These are phyloP conservation scores for Erebia aethiops DNA, from an alignment of 2,888 invertebrate genomes.

Conservation along the genomic window DNA sequence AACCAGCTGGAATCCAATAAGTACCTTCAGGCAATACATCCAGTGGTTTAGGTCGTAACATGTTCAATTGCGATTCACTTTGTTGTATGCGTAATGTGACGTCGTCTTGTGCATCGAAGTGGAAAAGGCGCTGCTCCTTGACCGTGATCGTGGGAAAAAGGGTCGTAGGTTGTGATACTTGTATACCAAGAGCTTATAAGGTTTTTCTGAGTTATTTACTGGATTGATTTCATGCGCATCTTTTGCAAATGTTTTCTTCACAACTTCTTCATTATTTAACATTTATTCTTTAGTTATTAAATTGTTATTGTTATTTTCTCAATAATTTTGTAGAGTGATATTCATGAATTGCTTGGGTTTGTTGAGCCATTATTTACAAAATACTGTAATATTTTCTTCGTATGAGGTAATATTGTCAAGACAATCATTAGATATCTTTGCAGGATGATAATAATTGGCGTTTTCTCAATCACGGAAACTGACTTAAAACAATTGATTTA, in stretches of 20 bases:
- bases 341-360: too few relatives aligned
- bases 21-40: not conserved
- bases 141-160: slow-evolving; percentile 63
- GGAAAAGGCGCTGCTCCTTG: slow-evolving; percentile 64
- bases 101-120: slow-evolving; percentile 53
- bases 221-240: too few relatives aligned
- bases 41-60: slow-evolving; percentile 24
- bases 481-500: slow-evolving; percentile 58
- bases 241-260: too few relatives aligned
- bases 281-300: too few relatives aligned
- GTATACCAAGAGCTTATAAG: not conserved
- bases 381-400: too few relatives aligned
- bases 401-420: not conserved
- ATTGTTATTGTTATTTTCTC: too few relatives aligned
- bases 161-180: slow-evolving; percentile 50
- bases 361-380: too few relatives aligned
- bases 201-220: not conserved
- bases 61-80: not conserved
- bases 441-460: slow-evolving; percentile 15
- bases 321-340: too few relatives aligned
- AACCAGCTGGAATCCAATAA: too few relatives aligned
- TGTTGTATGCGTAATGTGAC: slow-evolving; percentile 11
- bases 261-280: too few relatives aligned
- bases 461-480: slow-evolving; percentile 65
- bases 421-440: not conserved